Conservation (phyloP, 2,113 vertebrate species). For the Coreoperca whiteheadi region DNA sequence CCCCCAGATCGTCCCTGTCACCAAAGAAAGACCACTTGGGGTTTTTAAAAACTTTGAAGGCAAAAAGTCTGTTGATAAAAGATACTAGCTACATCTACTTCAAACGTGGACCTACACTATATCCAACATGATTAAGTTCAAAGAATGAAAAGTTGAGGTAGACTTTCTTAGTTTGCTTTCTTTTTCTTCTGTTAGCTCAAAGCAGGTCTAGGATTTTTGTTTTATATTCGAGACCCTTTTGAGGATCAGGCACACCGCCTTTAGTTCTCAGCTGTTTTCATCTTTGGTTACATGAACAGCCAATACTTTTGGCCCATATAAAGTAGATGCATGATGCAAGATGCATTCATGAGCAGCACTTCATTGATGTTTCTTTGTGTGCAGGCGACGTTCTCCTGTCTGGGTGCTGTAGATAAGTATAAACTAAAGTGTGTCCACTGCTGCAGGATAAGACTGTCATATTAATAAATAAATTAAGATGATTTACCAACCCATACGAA, state of each 20-base stretch:
- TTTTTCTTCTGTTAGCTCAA: constrained; percentile 10
- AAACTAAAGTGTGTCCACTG: background rate
- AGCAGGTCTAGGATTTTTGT: background rate
- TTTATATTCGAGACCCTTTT: background rate
- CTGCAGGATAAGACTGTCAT: background rate
- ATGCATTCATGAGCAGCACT: background rate
- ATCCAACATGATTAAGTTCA: constrained; percentile 26
- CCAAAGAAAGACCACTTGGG: constrained; percentile 21
- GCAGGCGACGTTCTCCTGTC: background rate
- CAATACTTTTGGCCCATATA: background rate
- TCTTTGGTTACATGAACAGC: constrained; percentile 14
- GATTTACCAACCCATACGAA: background rate
- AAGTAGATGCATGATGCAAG: background rate
- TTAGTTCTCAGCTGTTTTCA: constrained; percentile 7
- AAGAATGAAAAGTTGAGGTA: constrained; percentile 13
- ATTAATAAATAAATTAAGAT: background rate
- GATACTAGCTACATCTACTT: background rate
- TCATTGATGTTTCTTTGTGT: constrained; percentile 3
- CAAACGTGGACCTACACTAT: constrained; percentile 7
- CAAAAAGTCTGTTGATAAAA: constrained; percentile 11
- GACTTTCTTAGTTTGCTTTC: constrained; percentile 6
- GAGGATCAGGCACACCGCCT: background rate
- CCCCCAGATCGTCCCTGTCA: constrained; percentile 4
- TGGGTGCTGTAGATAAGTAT: background rate
- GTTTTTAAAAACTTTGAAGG: constrained; percentile 25